phyloP scores from a whole-genome alignment of 2,113 vertebrate genomes.

The Aegotheles bennettii region DNA sequence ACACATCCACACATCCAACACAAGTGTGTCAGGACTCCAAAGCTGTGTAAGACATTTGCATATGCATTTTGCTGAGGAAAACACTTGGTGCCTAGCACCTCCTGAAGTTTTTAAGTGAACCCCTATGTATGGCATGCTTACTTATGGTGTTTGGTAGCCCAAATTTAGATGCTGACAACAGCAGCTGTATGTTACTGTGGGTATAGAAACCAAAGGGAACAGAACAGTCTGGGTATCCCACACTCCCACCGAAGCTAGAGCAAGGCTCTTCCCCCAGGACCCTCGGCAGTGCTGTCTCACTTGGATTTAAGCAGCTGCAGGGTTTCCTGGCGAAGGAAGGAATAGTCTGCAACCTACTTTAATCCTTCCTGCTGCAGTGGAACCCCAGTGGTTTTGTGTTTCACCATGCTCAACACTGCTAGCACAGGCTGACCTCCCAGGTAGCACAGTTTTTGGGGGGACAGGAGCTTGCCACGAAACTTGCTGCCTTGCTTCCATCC shows the following conservation, averaged over 20 bases:
- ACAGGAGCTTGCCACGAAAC: not conserved
- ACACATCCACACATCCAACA: not conserved
- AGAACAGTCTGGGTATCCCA: not conserved
- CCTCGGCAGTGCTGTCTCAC: not conserved
- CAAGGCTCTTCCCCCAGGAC: not conserved
- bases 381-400: not conserved
- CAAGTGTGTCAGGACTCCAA: not conserved
- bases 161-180: not conserved
- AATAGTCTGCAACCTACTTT: not conserved
- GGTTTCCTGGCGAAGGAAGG: not conserved
- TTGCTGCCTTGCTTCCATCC: not conserved
- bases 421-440: rapidly evolving
- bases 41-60: not conserved
- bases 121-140: not conserved
- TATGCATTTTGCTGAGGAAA: not conserved
- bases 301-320: not conserved
- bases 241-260: not conserved
- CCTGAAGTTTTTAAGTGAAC: not conserved
- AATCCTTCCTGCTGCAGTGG: not conserved
- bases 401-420: not conserved
- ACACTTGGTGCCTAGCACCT: not conserved
- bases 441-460: not conserved
- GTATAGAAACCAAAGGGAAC: not conserved
- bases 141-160: not conserved
- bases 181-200: not conserved